These are phyloP conservation scores for Laupala kohalensis DNA, from an alignment of 1,140 invertebrate genomes.

Conservation along the genomic window DNA sequence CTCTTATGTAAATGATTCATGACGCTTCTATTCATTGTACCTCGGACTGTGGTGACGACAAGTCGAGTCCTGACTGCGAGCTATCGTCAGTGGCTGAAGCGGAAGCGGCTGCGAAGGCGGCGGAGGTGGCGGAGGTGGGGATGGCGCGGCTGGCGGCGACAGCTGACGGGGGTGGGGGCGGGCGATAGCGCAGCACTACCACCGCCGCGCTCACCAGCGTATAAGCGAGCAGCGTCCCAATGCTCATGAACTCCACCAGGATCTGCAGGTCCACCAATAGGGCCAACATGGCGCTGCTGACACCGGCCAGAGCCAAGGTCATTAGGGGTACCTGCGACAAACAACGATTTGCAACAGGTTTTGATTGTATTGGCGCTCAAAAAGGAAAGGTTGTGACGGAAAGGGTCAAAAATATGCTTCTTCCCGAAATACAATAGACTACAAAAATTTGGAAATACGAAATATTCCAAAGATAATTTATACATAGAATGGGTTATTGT, in stretches of 20 bases:
- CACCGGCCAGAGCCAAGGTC: conserved; percentile 66
- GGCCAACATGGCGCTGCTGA: conserved; percentile 64
- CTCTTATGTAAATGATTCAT: not conserved
- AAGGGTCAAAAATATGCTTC: no score
- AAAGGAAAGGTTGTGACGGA: no score
- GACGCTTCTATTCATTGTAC: no score
- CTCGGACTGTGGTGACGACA: conserved; percentile 15
- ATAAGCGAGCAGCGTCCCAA: conserved; percentile 80
- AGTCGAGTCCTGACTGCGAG: no score
- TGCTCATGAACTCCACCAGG: conserved; percentile 88
- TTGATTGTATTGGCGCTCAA: no score
- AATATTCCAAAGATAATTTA: no score
- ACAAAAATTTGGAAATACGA: no score
- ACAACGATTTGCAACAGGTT: no score
- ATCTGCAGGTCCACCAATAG: conserved; percentile 79
- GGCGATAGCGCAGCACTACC: conserved; percentile 70
- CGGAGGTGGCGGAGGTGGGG: conserved; percentile 19
- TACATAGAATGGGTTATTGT: no score
- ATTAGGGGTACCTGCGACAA: conserved; percentile 55
- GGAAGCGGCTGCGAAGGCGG: conserved; percentile 23
- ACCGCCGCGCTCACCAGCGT: conserved; percentile 82
- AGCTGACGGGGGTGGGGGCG: conserved; percentile 37
- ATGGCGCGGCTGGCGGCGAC: conserved; percentile 21
- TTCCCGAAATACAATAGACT: no score
- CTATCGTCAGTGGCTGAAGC: conserved; percentile 24